Evolutionary conservation across 2,797 vertebrate species (phyloP).

Genomic region (Chelon auratus): DNA sequence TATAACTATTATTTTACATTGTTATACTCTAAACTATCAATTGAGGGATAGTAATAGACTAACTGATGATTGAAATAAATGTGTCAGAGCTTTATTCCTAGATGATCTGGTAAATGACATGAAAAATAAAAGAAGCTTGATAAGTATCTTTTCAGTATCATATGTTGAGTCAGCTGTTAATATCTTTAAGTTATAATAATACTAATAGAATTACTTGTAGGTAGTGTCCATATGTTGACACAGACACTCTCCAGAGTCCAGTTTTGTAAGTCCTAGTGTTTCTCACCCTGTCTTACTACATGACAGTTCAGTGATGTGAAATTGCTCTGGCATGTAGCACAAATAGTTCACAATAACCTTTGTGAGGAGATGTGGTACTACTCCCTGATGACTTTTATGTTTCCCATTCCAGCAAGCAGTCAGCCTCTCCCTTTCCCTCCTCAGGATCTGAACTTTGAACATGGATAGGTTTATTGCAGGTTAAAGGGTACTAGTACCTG

Average conservation of each 20-base stretch:
- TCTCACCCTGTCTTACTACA: constrained; percentile 36
- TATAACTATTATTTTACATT: no score
- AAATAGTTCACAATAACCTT: constrained; percentile 50
- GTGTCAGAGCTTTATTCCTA: background rate
- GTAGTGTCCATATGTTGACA: background rate
- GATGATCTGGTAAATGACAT: background rate
- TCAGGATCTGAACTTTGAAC: constrained; percentile 59
- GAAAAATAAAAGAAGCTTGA: background rate
- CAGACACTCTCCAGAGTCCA: constrained; percentile 8
- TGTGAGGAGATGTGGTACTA: constrained; percentile 29
- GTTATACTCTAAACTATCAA: no score
- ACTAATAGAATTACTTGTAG: background rate
- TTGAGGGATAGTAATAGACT: no score
- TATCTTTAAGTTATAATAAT: no score
- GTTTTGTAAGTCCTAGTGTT: constrained; percentile 29
- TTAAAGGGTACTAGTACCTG: constrained; percentile 5
- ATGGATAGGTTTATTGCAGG: constrained; percentile 15
- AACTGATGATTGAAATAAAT: no score
- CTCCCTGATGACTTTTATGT: constrained; percentile 46
- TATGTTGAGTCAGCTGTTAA: background rate
- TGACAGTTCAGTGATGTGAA: constrained; percentile 35
- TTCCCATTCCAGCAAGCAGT: constrained; percentile 44
- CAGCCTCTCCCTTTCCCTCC: constrained; percentile 61
- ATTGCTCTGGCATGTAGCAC: constrained; percentile 38
- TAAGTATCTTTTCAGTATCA: background rate